Conservation (phyloP, 1,140 invertebrate species). For the Drosophila auraria region DNA sequence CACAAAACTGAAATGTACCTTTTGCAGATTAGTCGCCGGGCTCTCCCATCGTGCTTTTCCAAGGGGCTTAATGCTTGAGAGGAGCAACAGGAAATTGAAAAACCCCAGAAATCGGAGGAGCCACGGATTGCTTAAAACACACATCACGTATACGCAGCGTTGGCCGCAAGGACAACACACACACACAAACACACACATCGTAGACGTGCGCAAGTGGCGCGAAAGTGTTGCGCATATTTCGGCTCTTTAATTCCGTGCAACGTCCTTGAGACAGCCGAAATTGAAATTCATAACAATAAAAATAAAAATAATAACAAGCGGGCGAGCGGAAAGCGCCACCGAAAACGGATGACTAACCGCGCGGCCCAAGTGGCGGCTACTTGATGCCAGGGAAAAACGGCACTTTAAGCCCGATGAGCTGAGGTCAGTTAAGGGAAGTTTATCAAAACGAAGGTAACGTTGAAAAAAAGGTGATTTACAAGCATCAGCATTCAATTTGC, state of each 20-base stretch:
- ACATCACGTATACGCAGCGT: slow-evolving; percentile 75
- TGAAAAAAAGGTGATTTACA: background rate
- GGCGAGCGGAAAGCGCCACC: slow-evolving; percentile 5
- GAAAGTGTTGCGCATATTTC: slow-evolving; percentile 73
- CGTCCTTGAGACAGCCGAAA: slow-evolving; percentile 69
- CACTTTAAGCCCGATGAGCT: background rate
- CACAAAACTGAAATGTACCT: slow-evolving; percentile 41
- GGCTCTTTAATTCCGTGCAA: slow-evolving; percentile 69
- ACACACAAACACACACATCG: slow-evolving; percentile 13
- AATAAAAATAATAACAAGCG: slow-evolving; percentile 56
- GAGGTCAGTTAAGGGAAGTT: slow-evolving; percentile 14
- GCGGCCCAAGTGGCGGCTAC: slow-evolving; percentile 23
- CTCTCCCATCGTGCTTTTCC: slow-evolving; percentile 46
- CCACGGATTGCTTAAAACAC: slow-evolving; percentile 62
- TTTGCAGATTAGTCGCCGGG: slow-evolving; percentile 52
- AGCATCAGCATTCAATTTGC: background rate
- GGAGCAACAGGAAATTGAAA: slow-evolving; percentile 77
- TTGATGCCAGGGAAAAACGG: slow-evolving; percentile 11
- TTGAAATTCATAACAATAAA: slow-evolving; percentile 77
- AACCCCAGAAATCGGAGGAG: slow-evolving; percentile 59
- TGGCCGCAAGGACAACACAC: slow-evolving; percentile 19
- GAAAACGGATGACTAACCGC: slow-evolving; percentile 32
- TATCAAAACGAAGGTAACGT: slow-evolving; percentile 6
- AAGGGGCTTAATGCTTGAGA: slow-evolving; percentile 40
- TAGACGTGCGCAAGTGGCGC: slow-evolving; percentile 45